phyloP scores from a whole-genome alignment of 2,113 vertebrate genomes.

The Chloropsis hardwickii region DNA sequence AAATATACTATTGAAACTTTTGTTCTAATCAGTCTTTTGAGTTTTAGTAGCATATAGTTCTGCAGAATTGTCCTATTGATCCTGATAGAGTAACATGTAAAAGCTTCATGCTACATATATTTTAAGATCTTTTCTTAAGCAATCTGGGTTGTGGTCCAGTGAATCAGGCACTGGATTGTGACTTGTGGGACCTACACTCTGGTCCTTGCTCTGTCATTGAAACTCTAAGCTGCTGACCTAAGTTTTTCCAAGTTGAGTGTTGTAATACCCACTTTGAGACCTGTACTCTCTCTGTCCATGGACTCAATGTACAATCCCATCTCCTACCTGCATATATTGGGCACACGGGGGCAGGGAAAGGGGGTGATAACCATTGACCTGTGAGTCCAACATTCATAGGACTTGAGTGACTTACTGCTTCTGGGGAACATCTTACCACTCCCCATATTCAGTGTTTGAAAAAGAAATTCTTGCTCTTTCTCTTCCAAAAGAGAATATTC shows the following conservation, averaged over 20 bases:
- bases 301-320: not conserved
- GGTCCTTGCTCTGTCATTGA: conserved; percentile 26
- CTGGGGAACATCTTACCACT: not conserved
- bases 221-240: not conserved
- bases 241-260: not conserved
- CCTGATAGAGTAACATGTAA: not conserved
- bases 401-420: not conserved
- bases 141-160: not conserved
- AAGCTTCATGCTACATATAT: conserved; percentile 5
- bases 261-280: not conserved
- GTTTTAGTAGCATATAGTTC: conserved; percentile 43
- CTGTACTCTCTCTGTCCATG: not conserved
- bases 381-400: not conserved
- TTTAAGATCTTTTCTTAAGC: conserved; percentile 23
- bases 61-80: conserved; percentile 13
- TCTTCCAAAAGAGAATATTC: not conserved
- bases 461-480: not conserved
- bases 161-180: not conserved
- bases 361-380: not conserved
- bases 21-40: conserved; percentile 59
- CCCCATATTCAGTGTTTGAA: not conserved
- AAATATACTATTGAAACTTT: conserved; percentile 59
- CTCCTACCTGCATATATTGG: not conserved
- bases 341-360: not conserved
- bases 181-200: not conserved